Evolutionary conservation across 2,888 invertebrate species (phyloP), one percentile per base, ranked within the genome.

Genomic region (Opisthograptis luteolata): DNA sequence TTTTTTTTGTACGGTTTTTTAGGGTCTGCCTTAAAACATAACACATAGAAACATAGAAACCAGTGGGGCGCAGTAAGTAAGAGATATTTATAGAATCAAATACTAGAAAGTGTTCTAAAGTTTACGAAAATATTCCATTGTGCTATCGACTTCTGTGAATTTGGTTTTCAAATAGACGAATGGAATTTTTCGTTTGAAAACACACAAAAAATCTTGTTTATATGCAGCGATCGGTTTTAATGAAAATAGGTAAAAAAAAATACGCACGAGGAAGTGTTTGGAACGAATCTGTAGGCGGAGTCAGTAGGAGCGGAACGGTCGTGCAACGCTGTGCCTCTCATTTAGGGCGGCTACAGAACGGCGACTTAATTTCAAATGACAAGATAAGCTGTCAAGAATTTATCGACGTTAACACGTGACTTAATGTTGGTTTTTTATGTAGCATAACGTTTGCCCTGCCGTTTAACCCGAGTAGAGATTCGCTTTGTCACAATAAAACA

Each of bases 241-340:
- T 4, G 35, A 22, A 49, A 44, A 49, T 28, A 39, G 30, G 25
- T 20, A 14, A 17, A 36, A 39, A n/a, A 44, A 40, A 70, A 62
- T 64, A 66, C 63, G 62, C 70, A 84, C 73, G 61, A 84, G 86
- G 86, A 86, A 86, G 81, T 79, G 67, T 77, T 66, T 68, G 63
- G 57, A 70, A 68, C 66, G 66, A 75, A 75, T 77, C 68, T 63
- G 81, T 84, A 70, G 84, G 86, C 75, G 80, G 73, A 66, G 78
- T 67, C 72, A 71, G 72, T 73, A 71, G 65, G 66, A 78, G 77
- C 78, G 66, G 68, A 78, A 77, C 79, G 79, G 64, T 62, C 72
- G 75, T 78, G 76, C 76, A 77, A 60, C 66, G 66, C 55, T 67
- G 65, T 70, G 62, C 65, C 62, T 68, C 61, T 42, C 58, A 31